These are phyloP conservation scores for Allophyes oxyacanthae DNA, from an alignment of 2,888 invertebrate species.

Conservation along the genomic window DNA sequence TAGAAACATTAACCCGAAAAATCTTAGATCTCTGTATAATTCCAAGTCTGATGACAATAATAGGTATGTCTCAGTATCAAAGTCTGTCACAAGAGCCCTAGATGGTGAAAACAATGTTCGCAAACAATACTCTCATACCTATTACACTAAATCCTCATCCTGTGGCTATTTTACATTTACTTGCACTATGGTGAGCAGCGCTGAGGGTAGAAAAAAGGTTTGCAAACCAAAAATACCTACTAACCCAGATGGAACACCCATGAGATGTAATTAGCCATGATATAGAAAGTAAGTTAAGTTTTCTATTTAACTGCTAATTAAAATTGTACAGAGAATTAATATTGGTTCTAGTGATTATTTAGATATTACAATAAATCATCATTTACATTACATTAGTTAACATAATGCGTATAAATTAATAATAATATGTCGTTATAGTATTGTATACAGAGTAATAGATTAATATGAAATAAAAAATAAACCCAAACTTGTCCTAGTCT, in stretches of 20 bases:
- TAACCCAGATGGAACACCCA: constrained; percentile 93
- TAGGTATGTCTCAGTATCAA: constrained; percentile 94
- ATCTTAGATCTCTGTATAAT: constrained; percentile 76
- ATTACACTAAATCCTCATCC: constrained; percentile 95
- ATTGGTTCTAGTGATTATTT: constrained; percentile 40
- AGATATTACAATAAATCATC: constrained; percentile 11
- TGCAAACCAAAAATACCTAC: constrained; percentile 94
- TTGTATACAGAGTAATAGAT: constrained; percentile 35
- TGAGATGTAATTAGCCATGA: constrained; percentile 81
- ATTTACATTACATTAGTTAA: constrained; percentile 13
- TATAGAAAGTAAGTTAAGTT: constrained; percentile 18
- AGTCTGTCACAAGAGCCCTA: constrained; percentile 93
- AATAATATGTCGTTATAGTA: constrained; percentile 35
- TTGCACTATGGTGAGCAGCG: constrained; percentile 94
- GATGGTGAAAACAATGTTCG: constrained; percentile 90
- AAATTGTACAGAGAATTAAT: constrained; percentile 32
- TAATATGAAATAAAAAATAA: constrained; percentile 22
- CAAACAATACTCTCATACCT: constrained; percentile 93
- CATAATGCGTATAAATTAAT: background rate
- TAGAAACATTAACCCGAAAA: constrained; percentile 74
- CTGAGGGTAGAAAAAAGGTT: constrained; percentile 93
- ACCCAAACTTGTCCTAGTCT: constrained; percentile 28
- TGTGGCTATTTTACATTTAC: constrained; percentile 96
- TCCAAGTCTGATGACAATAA: constrained; percentile 86
- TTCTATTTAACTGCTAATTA: constrained; percentile 34